Evolutionary conservation across 2,797 vertebrate genomes (phyloP).

Genomic region (Gymnoscopelus microlampas): DNA sequence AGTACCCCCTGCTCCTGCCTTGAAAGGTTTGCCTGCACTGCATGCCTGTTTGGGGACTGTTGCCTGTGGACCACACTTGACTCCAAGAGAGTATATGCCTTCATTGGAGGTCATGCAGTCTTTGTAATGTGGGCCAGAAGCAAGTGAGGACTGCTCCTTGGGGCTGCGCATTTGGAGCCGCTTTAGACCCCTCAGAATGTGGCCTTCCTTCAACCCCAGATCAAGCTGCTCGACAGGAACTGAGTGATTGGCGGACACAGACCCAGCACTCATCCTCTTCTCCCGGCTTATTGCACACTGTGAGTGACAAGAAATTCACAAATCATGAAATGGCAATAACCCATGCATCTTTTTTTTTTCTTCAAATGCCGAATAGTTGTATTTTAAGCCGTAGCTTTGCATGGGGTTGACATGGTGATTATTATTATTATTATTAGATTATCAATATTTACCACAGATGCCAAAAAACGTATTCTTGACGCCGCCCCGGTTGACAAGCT

Average conservation of each 20-base stretch:
- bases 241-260: slow-evolving; percentile 85
- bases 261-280: slow-evolving; percentile 86
- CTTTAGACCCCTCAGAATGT: slow-evolving; percentile 89
- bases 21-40: slow-evolving; percentile 59
- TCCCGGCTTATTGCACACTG: slow-evolving; percentile 85
- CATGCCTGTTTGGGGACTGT: slow-evolving; percentile 56
- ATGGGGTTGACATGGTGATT: too few relatives aligned
- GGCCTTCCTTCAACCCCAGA: slow-evolving; percentile 88
- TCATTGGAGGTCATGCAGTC: slow-evolving; percentile 94
- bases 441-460: too few relatives aligned
- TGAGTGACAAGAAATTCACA: slow-evolving; percentile 44
- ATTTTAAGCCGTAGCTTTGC: too few relatives aligned
- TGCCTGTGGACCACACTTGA: slow-evolving; percentile 76
- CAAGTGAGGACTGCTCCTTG: slow-evolving; percentile 81
- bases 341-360: too few relatives aligned
- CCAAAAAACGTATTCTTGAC: too few relatives aligned
- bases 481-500: not conserved
- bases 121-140: slow-evolving; percentile 87
- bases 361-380: not conserved
- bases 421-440: too few relatives aligned
- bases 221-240: slow-evolving; percentile 84
- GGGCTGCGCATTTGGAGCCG: slow-evolving; percentile 85
- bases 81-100: slow-evolving; percentile 90
- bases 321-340: slow-evolving; percentile 4
- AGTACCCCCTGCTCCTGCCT: slow-evolving; percentile 61